These are phyloP conservation scores for Ariopsis seemanni DNA, from an alignment of 2,113 vertebrate genomes.

Conservation along the genomic window DNA sequence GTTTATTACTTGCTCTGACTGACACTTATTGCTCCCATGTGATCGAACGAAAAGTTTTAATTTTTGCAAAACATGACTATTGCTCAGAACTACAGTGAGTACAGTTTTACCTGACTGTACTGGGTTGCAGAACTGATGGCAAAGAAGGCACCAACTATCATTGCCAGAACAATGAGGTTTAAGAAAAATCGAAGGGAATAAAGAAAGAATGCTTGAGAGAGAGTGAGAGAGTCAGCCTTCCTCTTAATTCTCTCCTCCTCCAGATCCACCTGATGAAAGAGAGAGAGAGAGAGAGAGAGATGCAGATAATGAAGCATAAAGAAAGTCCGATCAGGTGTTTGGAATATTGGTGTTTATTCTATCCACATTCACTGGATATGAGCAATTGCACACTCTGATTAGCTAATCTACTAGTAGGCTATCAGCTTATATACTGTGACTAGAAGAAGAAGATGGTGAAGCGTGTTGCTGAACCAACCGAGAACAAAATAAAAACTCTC, in stretches of 20 bases:
- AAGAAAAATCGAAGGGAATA: slow-evolving; percentile 68
- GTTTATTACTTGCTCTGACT: neutral
- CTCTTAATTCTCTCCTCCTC: slow-evolving; percentile 76
- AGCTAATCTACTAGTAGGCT: no score
- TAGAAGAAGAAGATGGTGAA: no score
- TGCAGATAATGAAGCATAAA: neutral
- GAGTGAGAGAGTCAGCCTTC: slow-evolving; percentile 65
- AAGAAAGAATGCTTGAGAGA: slow-evolving; percentile 61
- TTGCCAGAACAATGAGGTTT: slow-evolving; percentile 63
- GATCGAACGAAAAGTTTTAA: neutral
- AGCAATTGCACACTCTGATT: no score
- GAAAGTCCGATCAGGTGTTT: neutral
- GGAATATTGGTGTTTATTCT: neutral
- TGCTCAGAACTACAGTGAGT: no score
- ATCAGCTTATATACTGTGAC: no score
- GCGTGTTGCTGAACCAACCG: no score
- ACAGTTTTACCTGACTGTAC: slow-evolving; percentile 71
- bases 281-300: neutral
- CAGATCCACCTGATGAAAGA: slow-evolving; percentile 77
- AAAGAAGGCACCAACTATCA: slow-evolving; percentile 73
- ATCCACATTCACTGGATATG: no score
- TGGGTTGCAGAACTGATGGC: slow-evolving; percentile 69
- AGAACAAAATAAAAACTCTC: no score
- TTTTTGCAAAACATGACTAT: neutral
- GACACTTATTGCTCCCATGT: neutral